phyloP scores from a whole-genome alignment of 2,797 vertebrate species.

The Clarias laeviceps region DNA sequence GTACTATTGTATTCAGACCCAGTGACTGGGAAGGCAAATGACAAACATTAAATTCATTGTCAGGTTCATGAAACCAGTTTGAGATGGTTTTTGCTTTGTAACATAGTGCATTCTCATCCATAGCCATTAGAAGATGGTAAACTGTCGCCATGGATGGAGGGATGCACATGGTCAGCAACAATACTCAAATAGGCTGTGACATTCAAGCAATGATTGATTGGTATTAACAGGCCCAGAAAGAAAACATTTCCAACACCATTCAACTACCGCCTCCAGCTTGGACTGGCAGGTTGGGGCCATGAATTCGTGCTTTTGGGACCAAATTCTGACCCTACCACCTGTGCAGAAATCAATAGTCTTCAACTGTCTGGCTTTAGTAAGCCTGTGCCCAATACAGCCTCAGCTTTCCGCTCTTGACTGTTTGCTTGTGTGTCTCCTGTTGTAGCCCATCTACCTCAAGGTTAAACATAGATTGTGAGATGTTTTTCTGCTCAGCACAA shows the following conservation, averaged over 20 bases:
- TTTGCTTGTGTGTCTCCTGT: background rate
- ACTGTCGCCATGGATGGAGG: background rate
- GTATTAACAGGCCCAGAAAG: background rate
- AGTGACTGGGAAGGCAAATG: background rate
- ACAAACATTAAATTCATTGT: background rate
- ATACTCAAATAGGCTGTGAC: background rate
- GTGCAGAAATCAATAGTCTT: background rate
- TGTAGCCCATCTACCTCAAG: background rate
- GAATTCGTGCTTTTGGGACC: background rate
- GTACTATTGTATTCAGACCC: background rate
- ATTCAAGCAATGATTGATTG: background rate
- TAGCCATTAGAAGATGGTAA: background rate
- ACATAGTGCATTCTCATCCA: background rate
- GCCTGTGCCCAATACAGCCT: background rate
- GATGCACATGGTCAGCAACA: background rate
- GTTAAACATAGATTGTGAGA: background rate
- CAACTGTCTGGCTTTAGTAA: background rate
- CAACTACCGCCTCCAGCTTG: background rate
- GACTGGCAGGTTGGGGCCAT: background rate
- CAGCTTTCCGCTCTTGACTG: background rate
- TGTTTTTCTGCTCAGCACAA: background rate
- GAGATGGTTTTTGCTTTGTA: background rate
- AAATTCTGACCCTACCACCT: background rate
- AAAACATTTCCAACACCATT: slow-evolving; percentile 2
- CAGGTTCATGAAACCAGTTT: background rate